Evolutionary conservation across 2,888 invertebrate genomes (phyloP).

Genomic region (Eupithecia abbreviata): DNA sequence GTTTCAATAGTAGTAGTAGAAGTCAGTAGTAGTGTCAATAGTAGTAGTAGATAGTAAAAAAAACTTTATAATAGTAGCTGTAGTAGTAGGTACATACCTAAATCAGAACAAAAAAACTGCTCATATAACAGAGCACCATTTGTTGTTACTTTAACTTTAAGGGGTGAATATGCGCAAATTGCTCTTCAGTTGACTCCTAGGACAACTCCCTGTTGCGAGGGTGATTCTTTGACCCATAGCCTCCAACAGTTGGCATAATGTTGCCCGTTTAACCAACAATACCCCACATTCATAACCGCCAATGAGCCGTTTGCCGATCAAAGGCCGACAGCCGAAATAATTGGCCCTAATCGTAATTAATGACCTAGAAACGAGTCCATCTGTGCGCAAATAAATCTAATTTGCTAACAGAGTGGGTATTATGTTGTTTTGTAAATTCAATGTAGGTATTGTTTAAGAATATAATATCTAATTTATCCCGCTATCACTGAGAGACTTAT

Average conservation of each 20-base stretch:
- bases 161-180: background rate
- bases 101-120: background rate
- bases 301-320: slow-evolving; percentile 36
- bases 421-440: background rate
- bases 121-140: background rate
- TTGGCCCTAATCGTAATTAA: slow-evolving; percentile 35
- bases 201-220: background rate
- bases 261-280: background rate
- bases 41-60: no score
- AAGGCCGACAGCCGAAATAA: slow-evolving; percentile 29
- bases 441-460: background rate
- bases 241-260: background rate
- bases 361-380: slow-evolving; percentile 24
- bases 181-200: background rate
- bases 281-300: slow-evolving; percentile 35
- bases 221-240: background rate
- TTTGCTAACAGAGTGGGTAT: background rate
- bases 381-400: slow-evolving; percentile 28
- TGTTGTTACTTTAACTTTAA: no score
- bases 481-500: no score
- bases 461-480: background rate
- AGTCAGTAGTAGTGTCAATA: no score
- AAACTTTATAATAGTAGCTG: no score
- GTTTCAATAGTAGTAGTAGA: no score
- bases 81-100: no score